Evolutionary conservation across 2,113 vertebrate species (phyloP), one percentile per base, ranked within the genome.

Genomic region (Anhinga rufa): DNA sequence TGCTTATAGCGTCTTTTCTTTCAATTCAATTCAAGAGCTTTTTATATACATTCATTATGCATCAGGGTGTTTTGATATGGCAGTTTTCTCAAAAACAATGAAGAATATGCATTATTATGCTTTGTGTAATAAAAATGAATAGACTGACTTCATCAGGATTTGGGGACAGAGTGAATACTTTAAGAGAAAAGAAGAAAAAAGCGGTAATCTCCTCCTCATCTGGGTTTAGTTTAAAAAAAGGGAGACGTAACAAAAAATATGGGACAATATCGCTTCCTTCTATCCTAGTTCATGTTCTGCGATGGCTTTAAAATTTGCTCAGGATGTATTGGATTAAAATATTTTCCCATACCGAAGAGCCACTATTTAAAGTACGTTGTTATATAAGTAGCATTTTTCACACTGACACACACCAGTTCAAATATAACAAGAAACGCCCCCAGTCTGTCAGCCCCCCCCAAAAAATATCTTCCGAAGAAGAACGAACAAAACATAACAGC

Each of bases 361-460:
- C 49, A 65, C 89, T 94, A 95, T 94, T 97, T 93, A 95, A 95
- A 95, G 68, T 55, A 91, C 0, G 2, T 52, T 85, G 87, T 90
- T 95, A 95, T 84, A 66, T 86, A 95, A 95, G 90, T 26, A 86
- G 55, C 52, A 84, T 90, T 83, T 95, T 88, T 93, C 77, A 85
- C 76, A 83, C 31, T 64, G 95, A 94, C 64, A 88, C 87, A 34
- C 60, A 80, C 85, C 79, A 54, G 71, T 82, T 95, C 31, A 94
- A 97, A 93, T 78, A 75, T 26, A 72, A 81, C 82, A 96, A 79
- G 79, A 91, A 96, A 86, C 66, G 1, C 84, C 87, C 40, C 75
- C 95, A 80, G 95, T 93, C 93, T 95, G 86, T 87, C 89, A 92
- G 54, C 38, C 70, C 81, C 70, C 70, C 88, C 42, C 93, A 66